phyloP scores from a whole-genome alignment of 2,797 vertebrate genomes.

The Myotis myotis region DNA sequence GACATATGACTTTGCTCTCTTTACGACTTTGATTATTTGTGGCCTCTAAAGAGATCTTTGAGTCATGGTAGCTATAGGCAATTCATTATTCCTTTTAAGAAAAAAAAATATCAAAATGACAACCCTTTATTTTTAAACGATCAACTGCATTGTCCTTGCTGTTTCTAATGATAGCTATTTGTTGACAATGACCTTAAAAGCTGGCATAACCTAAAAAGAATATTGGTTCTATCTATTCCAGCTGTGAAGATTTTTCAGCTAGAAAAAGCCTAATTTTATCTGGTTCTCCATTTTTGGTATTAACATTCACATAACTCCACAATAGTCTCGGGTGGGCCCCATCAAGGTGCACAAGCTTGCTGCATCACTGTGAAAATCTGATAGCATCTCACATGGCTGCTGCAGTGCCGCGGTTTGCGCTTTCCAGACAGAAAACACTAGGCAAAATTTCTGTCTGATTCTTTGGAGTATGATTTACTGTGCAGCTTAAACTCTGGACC shows the following conservation, averaged over 20 bases:
- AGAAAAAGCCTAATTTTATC: constrained; percentile 63
- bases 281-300: constrained; percentile 53
- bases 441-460: constrained; percentile 49
- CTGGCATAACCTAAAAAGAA: constrained; percentile 50
- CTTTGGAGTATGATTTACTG: constrained; percentile 79
- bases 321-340: constrained; percentile 21
- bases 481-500: constrained; percentile 77
- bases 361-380: background rate
- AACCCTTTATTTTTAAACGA: constrained; percentile 60
- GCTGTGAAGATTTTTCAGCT: constrained; percentile 59
- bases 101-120: constrained; percentile 54
- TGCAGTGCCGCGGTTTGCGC: background rate
- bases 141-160: constrained; percentile 54
- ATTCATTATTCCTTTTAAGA: constrained; percentile 64
- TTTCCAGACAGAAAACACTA: constrained; percentile 21
- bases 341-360: background rate
- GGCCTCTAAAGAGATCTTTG: constrained; percentile 47
- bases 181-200: constrained; percentile 60
- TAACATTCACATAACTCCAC: background rate
- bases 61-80: constrained; percentile 27
- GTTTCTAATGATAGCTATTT: constrained; percentile 64
- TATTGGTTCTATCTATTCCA: constrained; percentile 48
- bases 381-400: background rate
- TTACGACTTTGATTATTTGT: constrained; percentile 58
- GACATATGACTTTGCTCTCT: constrained; percentile 57